Evolutionary conservation across 2,888 invertebrate species (phyloP).

Genomic region (Diplolepis rosae): DNA sequence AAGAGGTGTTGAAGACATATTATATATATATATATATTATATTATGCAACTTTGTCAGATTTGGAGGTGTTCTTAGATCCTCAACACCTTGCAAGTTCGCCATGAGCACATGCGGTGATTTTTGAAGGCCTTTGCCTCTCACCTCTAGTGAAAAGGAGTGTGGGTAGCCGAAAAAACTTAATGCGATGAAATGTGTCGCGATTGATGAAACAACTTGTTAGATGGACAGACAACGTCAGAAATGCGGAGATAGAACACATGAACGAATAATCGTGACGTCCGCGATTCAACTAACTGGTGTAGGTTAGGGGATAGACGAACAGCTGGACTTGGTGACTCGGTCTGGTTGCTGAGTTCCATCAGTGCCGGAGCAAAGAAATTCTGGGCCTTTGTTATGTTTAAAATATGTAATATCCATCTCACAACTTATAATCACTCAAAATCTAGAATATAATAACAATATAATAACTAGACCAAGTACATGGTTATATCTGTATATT

Average conservation of each 20-base stretch:
- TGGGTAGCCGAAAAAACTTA: neutral
- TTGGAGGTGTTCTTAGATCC: neutral
- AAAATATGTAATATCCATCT: too few relatives aligned
- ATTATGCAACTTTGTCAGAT: neutral
- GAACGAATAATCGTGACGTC: slow-evolving; percentile 23
- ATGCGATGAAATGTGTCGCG: neutral
- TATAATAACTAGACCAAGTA: too few relatives aligned
- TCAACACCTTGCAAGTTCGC: neutral
- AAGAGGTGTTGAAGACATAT: too few relatives aligned
- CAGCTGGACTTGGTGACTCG: slow-evolving; percentile 65
- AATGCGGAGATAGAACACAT: neutral
- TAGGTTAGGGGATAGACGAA: slow-evolving; percentile 61
- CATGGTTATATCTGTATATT: too few relatives aligned
- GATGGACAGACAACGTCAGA: neutral
- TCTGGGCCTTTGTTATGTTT: neutral
- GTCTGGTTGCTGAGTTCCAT: slow-evolving; percentile 55
- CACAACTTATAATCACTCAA: too few relatives aligned
- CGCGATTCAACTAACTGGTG: slow-evolving; percentile 57
- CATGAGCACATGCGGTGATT: neutral
- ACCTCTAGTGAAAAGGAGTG: neutral
- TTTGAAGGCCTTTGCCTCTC: neutral
- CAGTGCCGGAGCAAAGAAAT: neutral
- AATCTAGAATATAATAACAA: too few relatives aligned
- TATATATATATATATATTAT: too few relatives aligned
- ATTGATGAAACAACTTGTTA: slow-evolving; percentile 7